A percentile compares a stretch with the other conserved stretches of the same genome.
phyloP scores from a whole-genome alignment of 30 jellyfish, hydroid and myxozoan genomes.

The Sanderia malayensis region DNA sequence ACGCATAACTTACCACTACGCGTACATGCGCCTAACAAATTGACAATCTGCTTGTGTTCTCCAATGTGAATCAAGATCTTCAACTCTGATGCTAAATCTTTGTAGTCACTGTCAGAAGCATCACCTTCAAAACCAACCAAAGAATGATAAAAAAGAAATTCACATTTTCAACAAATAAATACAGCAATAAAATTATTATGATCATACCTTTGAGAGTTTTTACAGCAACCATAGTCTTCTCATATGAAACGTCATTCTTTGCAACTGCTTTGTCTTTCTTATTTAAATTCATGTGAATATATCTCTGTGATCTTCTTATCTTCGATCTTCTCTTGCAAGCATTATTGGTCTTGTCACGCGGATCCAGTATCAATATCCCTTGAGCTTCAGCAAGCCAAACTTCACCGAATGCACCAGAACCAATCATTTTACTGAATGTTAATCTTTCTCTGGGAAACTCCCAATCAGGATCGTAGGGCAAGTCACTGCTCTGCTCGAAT shows the following conservation, averaged over 20 bases:
- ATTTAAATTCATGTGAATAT: conserved; percentile 16
- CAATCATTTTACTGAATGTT: conserved; percentile 57
- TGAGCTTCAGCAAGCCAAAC: conserved; percentile 96
- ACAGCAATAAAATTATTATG: too few relatives aligned
- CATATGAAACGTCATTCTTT: conserved; percentile 14
- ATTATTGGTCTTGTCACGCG: conserved; percentile 46
- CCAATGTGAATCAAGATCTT: conserved; percentile 94
- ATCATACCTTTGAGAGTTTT: conserved; percentile 88
- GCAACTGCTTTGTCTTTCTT: conserved; percentile 17
- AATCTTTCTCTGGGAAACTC: conserved; percentile 96
- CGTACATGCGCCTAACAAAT: conserved; percentile 95
- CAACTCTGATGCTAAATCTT: conserved; percentile 96
- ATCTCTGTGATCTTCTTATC: conserved; percentile 35
- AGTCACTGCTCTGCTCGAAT: conserved; percentile 90
- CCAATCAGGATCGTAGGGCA: conserved; percentile 95
- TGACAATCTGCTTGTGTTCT: conserved; percentile 92
- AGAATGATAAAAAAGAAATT: too few relatives aligned
- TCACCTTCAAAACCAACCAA: conserved; percentile 58
- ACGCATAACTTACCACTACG: conserved; percentile 84
- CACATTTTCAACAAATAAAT: too few relatives aligned
- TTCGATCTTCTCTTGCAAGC: conserved; percentile 50
- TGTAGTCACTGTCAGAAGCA: conserved; percentile 89
- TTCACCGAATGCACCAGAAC: conserved; percentile 97
- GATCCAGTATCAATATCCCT: conserved; percentile 72
- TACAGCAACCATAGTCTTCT: conserved; percentile 91